Conservation (phyloP, 2,888 invertebrate species). For the Fissipunctia ypsillon region DNA sequence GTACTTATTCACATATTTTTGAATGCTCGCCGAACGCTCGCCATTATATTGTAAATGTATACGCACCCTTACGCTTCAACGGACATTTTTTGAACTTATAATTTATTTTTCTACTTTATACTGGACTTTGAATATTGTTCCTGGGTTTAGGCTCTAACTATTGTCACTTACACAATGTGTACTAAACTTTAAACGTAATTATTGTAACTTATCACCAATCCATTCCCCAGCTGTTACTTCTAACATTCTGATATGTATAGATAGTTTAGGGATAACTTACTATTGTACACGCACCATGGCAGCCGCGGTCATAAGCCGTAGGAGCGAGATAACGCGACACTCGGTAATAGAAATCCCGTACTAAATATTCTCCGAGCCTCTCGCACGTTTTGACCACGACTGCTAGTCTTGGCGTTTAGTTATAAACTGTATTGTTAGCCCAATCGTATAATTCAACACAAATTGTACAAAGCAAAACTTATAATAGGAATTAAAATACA, state of each 20-base stretch:
- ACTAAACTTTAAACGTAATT: constrained; percentile 47
- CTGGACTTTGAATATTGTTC: constrained; percentile 48
- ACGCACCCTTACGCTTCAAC: constrained; percentile 29
- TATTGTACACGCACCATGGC: constrained; percentile 2
- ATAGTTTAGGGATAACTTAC: constrained; percentile 59
- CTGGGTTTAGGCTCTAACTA: constrained; percentile 59
- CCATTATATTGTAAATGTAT: constrained; percentile 5
- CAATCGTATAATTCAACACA: constrained; percentile 40
- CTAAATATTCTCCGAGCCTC: not conserved
- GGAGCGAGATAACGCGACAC: not conserved
- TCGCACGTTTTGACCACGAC: constrained; percentile 11
- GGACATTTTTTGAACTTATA: constrained; percentile 32
- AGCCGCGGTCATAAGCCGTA: not conserved
- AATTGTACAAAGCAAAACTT: constrained; percentile 50
- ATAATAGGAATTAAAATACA: constrained; percentile 6
- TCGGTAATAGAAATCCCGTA: not conserved
- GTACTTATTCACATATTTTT: constrained; percentile 4
- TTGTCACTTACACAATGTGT: constrained; percentile 57
- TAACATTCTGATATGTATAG: constrained; percentile 61
- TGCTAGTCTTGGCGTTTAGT: not conserved
- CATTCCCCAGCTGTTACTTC: constrained; percentile 40
- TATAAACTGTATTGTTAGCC: constrained; percentile 20
- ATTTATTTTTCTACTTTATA: constrained; percentile 16
- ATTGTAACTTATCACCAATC: constrained; percentile 38
- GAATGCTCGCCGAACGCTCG: not conserved